Base-by-base conservation (phyloP, 2,113 vertebrate genomes). In the Plectropomus leopardus region DNA sequence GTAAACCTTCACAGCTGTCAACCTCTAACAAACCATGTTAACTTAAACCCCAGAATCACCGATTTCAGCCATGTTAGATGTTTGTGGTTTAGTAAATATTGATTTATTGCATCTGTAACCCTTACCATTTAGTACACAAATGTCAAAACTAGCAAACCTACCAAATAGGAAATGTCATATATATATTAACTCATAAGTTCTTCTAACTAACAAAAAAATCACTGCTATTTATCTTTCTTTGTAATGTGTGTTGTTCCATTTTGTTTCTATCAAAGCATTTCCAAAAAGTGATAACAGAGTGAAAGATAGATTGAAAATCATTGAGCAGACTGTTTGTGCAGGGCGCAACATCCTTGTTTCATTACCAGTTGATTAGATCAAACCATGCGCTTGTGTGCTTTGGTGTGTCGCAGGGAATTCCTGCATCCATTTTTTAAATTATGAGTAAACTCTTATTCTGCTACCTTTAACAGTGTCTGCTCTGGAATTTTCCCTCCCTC, bases 351-450 rank as follows among this genome's bases (percentile, higher is more conserved):
- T 68, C 34, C 32, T n/a, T 32, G 10, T 15, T 44, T 40, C 32
- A 0, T 58, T 42, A 21, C 5, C 23, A 13, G 30, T 26, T 61
- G 28, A 86, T 71, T 59, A 51, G 24, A 34, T 67, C 5, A 1
- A 28, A 48, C 3, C 45, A 64, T 44, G 51, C 51, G n/a, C 14
- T 40, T 81, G 54, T 67, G 76, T 16, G 51, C 53, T 80, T 81
- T 82, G 84, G 65, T 76, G 76, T 80, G 78, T 61, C 67, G 17
- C 4, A 0, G 76, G 70, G 67, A 88, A 67, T 75, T 90, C 76
- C 78, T 81, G 34, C 21, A 59, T 69, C 50, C 74, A 57, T 76
- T 82, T 78, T 23, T 69, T 40, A 13, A 10, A 19, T 50, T 48
- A 8, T 69, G 10, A 40, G 28, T 47, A 51, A 78, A 80, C 63